These are phyloP conservation scores for Sciurus carolinensis DNA, from an alignment of 2,797 vertebrate genomes.

Conservation along the genomic window DNA sequence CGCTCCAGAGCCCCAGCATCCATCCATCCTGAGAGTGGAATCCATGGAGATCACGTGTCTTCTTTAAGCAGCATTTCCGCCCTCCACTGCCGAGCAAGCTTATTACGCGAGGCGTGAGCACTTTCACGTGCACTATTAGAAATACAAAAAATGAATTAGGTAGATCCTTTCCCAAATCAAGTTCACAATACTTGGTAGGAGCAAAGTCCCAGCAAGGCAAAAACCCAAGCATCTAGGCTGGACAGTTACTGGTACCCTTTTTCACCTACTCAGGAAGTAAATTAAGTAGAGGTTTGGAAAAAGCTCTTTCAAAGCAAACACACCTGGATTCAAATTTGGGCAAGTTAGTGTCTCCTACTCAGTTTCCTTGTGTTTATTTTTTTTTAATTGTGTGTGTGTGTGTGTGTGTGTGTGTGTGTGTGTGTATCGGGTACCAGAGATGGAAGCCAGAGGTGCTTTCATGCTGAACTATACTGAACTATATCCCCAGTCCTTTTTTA, in stretches of 20 bases:
- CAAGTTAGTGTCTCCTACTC: conserved; percentile 31
- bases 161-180: conserved; percentile 28
- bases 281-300: conserved; percentile 20
- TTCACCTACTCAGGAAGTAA: not conserved
- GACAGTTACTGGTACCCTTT: conserved; percentile 24
- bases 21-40: not conserved
- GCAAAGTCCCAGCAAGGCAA: not conserved
- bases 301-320: conserved; percentile 23
- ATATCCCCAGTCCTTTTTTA: too few relatives aligned
- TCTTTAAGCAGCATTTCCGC: not conserved
- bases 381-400: too few relatives aligned
- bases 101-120: not conserved
- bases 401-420: too few relatives aligned
- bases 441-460: too few relatives aligned
- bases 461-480: too few relatives aligned
- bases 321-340: conserved; percentile 31
- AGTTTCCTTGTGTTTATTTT: conserved; percentile 41
- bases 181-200: not conserved
- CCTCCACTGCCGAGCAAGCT: not conserved
- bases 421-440: too few relatives aligned
- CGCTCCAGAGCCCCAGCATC: not conserved
- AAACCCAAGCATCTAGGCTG: not conserved
- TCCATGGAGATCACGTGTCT: not conserved
- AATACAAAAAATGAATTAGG: conserved; percentile 43
- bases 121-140: not conserved